Base-by-base conservation (phyloP, 1,140 invertebrate species). In the Bombus sylvicola region DNA sequence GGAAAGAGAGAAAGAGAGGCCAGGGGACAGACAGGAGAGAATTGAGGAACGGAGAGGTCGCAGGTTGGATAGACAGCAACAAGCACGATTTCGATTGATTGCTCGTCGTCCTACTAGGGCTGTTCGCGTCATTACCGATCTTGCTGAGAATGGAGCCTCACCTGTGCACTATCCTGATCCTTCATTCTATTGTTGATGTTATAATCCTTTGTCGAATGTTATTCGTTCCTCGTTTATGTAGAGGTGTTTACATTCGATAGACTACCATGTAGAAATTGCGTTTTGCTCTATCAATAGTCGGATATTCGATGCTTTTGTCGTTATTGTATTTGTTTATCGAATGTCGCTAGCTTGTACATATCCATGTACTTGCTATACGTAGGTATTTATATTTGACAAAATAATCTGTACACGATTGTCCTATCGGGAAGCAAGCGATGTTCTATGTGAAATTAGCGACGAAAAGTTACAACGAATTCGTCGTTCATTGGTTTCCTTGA, bases 81-180 rank as follows among this genome's bases (percentile, higher is more conserved):
- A 92, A 93, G 91, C 90, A 93, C 89, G 91, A 92, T 94, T 94
- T 93, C 93, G 93, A 90, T 87, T 87, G 83, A 85, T 74, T 59
- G 69, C 79, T 85, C 88, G 68, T 37, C 83, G 47, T 43, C 43
- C 83, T 80, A 37, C 13, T 64, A 74, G 59, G 31, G n/a, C 68
- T 12, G 34, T 34, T 79, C 83, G 28, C 31, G 83, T 64, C 77
- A 72, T 80, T 73, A 72, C 25, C 76, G 57, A 62, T 25, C 57
- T 47, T 68, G 81, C 41, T n/a, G 47, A 41, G 68, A 76, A 53
- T 25, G 25, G 9, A 37, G 39, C 18, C 13, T 81, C 78, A 81
- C 43, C 78, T 81, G 41, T 34, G 4, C 69, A 6, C 15, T 31
- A 22, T 15, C 28, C 10, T 3, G 25, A 1, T 25, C 2, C 25